These are phyloP conservation scores for Ariolimax columbianus DNA, from an alignment of 2,888 invertebrate species.

Conservation along the genomic window DNA sequence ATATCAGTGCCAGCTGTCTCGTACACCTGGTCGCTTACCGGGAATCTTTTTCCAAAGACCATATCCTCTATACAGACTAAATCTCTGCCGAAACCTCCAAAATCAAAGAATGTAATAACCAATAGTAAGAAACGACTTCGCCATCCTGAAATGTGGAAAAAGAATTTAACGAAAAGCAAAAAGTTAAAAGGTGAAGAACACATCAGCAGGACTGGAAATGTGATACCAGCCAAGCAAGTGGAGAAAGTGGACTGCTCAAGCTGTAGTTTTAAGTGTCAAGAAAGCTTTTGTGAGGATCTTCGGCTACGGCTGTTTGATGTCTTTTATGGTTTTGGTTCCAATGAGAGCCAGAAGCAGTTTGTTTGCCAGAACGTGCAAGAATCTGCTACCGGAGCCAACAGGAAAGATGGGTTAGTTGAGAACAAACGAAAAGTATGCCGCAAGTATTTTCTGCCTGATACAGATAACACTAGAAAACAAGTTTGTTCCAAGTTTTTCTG, in stretches of 20 bases:
- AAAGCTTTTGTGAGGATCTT: slow-evolving; percentile 21
- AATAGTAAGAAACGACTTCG: slow-evolving; percentile 29
- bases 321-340: slow-evolving; percentile 38
- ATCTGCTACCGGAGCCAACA: slow-evolving; percentile 15
- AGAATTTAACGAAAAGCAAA: slow-evolving; percentile 37
- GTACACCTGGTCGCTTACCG: slow-evolving; percentile 17
- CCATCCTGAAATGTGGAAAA: slow-evolving; percentile 38
- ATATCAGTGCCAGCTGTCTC: neutral
- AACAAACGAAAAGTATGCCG: slow-evolving; percentile 42
- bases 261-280: slow-evolving; percentile 41
- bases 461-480: slow-evolving; percentile 43
- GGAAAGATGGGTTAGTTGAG: slow-evolving; percentile 12
- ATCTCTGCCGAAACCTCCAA: slow-evolving; percentile 1
- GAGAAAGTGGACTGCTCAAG: slow-evolving; percentile 25
- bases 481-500: slow-evolving; percentile 44
- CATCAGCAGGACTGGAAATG: slow-evolving; percentile 35
- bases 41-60: slow-evolving; percentile 3
- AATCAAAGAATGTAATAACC: neutral
- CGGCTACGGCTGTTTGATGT: slow-evolving; percentile 33
- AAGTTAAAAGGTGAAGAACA: slow-evolving; percentile 42
- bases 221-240: slow-evolving; percentile 36
- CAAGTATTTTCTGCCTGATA: slow-evolving; percentile 41
- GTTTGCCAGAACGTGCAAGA: slow-evolving; percentile 43
- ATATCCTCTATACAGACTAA: neutral
- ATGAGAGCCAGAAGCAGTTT: slow-evolving; percentile 45